Percentiles rank a stretch among this genome's conserved stretches.
Conservation (phyloP, 2,797 vertebrate species). For the Acipenser transmontanus region DNA sequence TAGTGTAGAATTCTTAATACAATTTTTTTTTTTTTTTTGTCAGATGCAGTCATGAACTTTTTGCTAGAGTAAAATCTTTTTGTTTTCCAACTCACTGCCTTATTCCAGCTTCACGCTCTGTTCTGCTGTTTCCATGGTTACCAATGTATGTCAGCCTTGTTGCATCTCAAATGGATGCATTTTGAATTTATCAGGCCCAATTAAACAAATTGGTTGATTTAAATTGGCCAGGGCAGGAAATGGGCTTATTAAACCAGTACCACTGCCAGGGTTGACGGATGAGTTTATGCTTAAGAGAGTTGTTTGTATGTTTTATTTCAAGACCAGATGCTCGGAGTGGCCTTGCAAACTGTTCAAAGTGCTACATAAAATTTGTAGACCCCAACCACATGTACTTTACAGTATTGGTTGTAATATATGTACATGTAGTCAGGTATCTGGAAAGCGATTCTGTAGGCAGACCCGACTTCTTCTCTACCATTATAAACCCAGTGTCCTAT, state of each 20-base stretch:
- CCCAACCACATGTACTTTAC: too few relatives aligned
- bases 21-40: slow-evolving; percentile 1
- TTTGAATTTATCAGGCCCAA: slow-evolving; percentile 12
- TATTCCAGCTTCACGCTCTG: too few relatives aligned
- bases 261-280: neutral
- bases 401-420: too few relatives aligned
- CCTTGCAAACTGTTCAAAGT: too few relatives aligned
- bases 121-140: neutral
- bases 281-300: neutral
- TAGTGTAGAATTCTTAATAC: too few relatives aligned
- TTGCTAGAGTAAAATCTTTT: slow-evolving; percentile 9
- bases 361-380: too few relatives aligned
- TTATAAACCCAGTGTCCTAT: too few relatives aligned
- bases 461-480: too few relatives aligned
- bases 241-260: slow-evolving; percentile 1
- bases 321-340: too few relatives aligned
- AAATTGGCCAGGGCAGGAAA: slow-evolving; percentile 17
- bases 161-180: neutral
- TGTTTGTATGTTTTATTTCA: neutral
- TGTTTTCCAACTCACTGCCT: neutral
- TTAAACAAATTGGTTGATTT: slow-evolving; percentile 10
- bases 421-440: too few relatives aligned
- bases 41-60: slow-evolving; percentile 1
- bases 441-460: too few relatives aligned
- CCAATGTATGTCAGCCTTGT: slow-evolving; percentile 4